A percentile compares a stretch with the other conserved stretches of the same genome.
phyloP scores from a whole-genome alignment of 2,113 vertebrate species.

The Alouatta palliata region DNA sequence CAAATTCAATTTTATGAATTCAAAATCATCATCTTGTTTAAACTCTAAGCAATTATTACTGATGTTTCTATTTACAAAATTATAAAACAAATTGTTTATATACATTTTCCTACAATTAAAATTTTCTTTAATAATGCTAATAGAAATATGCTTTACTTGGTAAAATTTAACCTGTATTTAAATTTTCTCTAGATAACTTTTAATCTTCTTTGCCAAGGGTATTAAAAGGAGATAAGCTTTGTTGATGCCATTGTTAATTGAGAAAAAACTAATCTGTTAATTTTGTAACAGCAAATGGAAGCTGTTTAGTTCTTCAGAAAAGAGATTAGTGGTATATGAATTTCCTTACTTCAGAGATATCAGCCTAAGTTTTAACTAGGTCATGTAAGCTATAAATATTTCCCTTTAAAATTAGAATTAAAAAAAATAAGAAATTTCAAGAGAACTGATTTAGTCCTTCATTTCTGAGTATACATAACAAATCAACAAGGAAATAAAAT shows the following conservation, averaged over 20 bases:
- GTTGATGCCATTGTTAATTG: neutral
- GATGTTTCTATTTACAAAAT: neutral
- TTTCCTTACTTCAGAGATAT: neutral
- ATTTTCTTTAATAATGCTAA: neutral
- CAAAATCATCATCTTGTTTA: neutral
- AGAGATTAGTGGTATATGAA: neutral
- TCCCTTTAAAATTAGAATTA: neutral
- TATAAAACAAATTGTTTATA: conserved; percentile 16
- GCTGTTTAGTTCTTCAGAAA: neutral
- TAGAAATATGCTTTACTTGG: neutral
- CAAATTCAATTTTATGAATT: neutral
- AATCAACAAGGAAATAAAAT: neutral
- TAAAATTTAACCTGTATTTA: neutral
- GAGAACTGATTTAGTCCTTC: neutral
- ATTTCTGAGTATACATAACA: neutral
- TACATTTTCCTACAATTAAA: neutral
- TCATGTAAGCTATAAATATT: neutral
- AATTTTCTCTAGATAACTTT: neutral
- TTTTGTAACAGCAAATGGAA: conserved; percentile 11
- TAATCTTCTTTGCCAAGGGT: neutral
- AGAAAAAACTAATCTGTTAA: neutral
- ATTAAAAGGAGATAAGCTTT: neutral
- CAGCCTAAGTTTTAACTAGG: conserved; percentile 17
- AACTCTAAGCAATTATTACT: neutral
- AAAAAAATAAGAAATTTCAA: neutral